These are phyloP conservation scores for Uria aalge DNA, from an alignment of 2,113 vertebrate species.

Conservation along the genomic window DNA sequence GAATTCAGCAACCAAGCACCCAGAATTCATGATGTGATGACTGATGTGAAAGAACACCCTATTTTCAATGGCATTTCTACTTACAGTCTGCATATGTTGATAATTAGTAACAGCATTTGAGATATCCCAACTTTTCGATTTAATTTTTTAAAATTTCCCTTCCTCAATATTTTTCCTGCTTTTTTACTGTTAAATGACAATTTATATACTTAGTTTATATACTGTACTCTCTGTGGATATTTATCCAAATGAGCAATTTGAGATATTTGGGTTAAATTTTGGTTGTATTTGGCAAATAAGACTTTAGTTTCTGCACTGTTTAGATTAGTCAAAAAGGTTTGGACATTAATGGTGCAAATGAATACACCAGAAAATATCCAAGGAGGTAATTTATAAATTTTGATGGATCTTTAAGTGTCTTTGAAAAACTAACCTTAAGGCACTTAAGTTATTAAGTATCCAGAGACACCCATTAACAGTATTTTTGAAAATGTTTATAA, in stretches of 20 bases:
- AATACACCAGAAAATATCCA: background rate
- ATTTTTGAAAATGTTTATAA: background rate
- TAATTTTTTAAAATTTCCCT: background rate
- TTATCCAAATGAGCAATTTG: background rate
- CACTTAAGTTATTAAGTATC: background rate
- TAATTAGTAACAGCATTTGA: background rate
- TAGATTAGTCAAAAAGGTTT: background rate
- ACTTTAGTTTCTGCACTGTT: background rate
- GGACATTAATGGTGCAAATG: background rate
- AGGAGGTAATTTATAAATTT: background rate
- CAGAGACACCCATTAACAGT: background rate
- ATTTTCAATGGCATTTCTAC: background rate
- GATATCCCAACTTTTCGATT: background rate
- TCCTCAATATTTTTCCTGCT: background rate
- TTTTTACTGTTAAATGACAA: background rate
- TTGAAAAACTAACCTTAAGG: background rate
- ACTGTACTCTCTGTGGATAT: background rate
- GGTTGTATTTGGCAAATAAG: background rate
- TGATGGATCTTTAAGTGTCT: background rate
- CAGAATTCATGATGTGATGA: background rate
- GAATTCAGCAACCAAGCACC: background rate
- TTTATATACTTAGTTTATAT: background rate
- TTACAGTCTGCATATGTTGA: background rate
- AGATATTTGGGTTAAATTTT: background rate
- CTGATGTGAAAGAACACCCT: background rate